These are phyloP conservation scores for Rhingia campestris DNA, from an alignment of 2,888 invertebrate genomes.

Conservation along the genomic window DNA sequence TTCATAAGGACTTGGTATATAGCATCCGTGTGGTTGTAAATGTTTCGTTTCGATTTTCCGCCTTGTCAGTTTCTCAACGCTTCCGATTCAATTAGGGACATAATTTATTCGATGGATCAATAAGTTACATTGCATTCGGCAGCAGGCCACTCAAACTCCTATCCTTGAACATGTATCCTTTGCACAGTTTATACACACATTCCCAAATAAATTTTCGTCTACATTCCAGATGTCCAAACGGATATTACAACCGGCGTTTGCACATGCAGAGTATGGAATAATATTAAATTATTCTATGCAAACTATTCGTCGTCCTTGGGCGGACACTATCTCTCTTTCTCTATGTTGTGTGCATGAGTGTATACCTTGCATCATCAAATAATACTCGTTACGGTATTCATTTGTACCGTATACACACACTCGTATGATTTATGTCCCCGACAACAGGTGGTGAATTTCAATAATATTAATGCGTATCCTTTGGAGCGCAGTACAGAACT, in stretches of 20 bases:
- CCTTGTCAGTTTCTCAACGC: constrained; percentile 73
- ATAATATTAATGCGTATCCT: constrained; percentile 72
- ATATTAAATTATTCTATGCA: constrained; percentile 67
- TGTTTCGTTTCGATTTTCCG: constrained; percentile 72
- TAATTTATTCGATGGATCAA: constrained; percentile 71
- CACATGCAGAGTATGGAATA: constrained; percentile 53
- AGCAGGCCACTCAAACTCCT: constrained; percentile 18
- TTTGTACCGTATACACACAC: constrained; percentile 56
- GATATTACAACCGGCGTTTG: constrained; percentile 54
- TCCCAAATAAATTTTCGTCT: not conserved
- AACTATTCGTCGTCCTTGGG: constrained; percentile 61
- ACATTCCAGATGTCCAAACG: constrained; percentile 33
- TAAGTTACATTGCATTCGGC: constrained; percentile 67
- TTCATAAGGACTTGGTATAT: not conserved
- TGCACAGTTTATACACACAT: constrained; percentile 5
- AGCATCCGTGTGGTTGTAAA: constrained; percentile 37
- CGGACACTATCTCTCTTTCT: constrained; percentile 2
- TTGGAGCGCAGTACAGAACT: constrained; percentile 19
- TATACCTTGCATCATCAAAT: constrained; percentile 52
- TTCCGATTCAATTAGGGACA: constrained; percentile 73
- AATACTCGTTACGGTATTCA: constrained; percentile 61
- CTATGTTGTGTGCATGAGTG: not conserved
- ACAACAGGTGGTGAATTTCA: constrained; percentile 74
- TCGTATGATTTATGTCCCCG: constrained; percentile 68
- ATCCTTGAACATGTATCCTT: not conserved